A percentile compares a stretch with the other conserved stretches of the same genome.
phyloP scores from a whole-genome alignment of 2,797 vertebrate genomes.

The Sphaeramia orbicularis region DNA sequence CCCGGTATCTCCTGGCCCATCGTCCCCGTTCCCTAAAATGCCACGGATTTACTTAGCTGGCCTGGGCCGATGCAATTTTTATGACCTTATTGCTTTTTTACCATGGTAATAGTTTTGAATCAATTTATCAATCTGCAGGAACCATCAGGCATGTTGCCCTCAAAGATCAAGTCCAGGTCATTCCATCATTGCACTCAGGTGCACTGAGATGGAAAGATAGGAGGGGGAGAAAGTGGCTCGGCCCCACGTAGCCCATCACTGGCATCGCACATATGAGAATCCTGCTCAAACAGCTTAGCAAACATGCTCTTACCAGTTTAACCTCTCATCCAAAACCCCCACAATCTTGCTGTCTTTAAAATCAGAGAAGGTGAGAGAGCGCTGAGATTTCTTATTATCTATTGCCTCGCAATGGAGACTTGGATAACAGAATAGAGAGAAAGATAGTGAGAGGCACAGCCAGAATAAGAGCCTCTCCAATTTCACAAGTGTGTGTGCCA shows the following conservation, averaged over 20 bases:
- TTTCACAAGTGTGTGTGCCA: conserved; percentile 24
- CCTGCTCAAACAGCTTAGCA: conserved; percentile 92
- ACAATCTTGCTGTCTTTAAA: conserved; percentile 40
- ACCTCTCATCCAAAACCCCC: conserved; percentile 84
- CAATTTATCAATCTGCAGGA: conserved; percentile 99
- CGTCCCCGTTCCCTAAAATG: conserved; percentile 89
- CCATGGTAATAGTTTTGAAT: conserved; percentile 99
- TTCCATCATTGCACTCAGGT: conserved; percentile 97
- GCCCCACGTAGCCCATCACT: conserved; percentile 48
- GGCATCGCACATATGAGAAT: conserved; percentile 69
- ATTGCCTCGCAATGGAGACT: conserved; percentile 34
- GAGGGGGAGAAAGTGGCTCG: conserved; percentile 4
- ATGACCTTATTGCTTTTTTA: conserved; percentile 99
- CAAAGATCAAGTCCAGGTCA: conserved; percentile 99
- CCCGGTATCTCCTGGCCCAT: conserved; percentile 88
- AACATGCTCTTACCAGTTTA: conserved; percentile 91
- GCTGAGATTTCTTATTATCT: conserved; percentile 63
- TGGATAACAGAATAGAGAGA: conserved; percentile 13
- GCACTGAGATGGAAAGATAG: conserved; percentile 90
- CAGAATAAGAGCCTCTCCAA: conserved; percentile 62
- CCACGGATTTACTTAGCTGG: conserved; percentile 98
- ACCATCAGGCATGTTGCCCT: conserved; percentile 98
- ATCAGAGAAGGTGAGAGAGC: conserved; percentile 38
- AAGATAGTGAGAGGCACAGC: conserved; percentile 18
- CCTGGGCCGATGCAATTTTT: conserved; percentile 98